A percentile compares a stretch with the other conserved stretches of the same genome.
These are phyloP conservation scores for Mechanitis messenoides DNA, from an alignment of 2,888 invertebrate species.

Conservation along the genomic window DNA sequence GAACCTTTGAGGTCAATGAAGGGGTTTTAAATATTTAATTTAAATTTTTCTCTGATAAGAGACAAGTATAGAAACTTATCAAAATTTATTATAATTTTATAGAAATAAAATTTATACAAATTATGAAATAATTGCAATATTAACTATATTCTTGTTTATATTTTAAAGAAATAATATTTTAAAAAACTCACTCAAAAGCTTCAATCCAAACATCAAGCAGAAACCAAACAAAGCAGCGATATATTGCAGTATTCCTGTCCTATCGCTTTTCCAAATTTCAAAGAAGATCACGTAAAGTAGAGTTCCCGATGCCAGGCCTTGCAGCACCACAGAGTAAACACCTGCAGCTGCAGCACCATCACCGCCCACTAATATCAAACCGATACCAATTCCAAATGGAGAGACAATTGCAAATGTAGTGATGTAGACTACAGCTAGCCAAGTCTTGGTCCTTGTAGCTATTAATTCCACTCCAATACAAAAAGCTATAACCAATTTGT, in stretches of 20 bases:
- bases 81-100: too few relatives aligned
- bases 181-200: slow-evolving; percentile 74
- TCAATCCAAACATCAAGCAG: slow-evolving; percentile 82
- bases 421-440: slow-evolving; percentile 80
- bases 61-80: too few relatives aligned
- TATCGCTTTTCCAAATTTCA: slow-evolving; percentile 84
- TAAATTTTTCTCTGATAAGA: too few relatives aligned
- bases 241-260: slow-evolving; percentile 80
- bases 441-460: slow-evolving; percentile 80
- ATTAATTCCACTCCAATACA: slow-evolving; percentile 91
- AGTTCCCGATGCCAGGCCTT: slow-evolving; percentile 94
- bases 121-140: background rate
- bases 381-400: slow-evolving; percentile 87
- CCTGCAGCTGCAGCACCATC: slow-evolving; percentile 76
- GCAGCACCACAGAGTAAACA: slow-evolving; percentile 80
- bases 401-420: slow-evolving; percentile 87
- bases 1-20: too few relatives aligned
- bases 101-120: background rate
- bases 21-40: too few relatives aligned
- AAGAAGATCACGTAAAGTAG: slow-evolving; percentile 97
- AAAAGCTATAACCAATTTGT: slow-evolving; percentile 91
- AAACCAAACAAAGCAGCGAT: slow-evolving; percentile 82
- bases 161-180: background rate
- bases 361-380: slow-evolving; percentile 79
- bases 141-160: background rate